phyloP scores from a whole-genome alignment of 2,797 vertebrate genomes.

The Glossophaga mutica region DNA sequence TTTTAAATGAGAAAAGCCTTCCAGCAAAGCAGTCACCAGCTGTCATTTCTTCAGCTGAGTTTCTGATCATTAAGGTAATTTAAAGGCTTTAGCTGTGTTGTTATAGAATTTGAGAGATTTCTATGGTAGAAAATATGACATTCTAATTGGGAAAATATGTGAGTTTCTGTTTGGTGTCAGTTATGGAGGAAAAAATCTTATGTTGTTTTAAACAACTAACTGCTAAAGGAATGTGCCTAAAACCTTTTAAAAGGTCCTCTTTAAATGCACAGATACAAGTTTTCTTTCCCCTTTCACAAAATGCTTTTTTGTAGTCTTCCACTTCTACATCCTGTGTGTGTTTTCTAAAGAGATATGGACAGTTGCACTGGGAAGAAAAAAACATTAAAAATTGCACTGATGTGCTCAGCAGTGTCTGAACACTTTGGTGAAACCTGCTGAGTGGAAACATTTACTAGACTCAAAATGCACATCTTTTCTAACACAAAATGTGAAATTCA shows the following conservation, averaged over 20 bases:
- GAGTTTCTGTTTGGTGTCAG: not conserved
- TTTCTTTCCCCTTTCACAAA: not conserved
- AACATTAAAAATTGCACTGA: constrained; percentile 17
- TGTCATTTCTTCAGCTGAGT: not conserved
- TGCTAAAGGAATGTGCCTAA: not conserved
- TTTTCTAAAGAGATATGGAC: not conserved
- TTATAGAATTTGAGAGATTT: not conserved
- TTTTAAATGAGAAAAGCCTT: not conserved
- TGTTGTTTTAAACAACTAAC: not conserved
- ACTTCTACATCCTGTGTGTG: not conserved
- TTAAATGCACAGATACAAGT: not conserved
- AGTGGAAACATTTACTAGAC: constrained; percentile 3
- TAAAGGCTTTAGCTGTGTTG: not conserved
- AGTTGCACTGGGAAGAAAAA: not conserved
- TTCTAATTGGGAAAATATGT: not conserved
- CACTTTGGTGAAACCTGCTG: not conserved
- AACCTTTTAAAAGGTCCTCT: not conserved
- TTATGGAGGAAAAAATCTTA: not conserved
- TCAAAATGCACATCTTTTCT: not conserved
- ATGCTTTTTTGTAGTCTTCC: not conserved
- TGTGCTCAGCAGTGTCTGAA: not conserved
- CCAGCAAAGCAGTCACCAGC: not conserved
- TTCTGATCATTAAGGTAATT: not conserved
- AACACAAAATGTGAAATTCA: constrained; percentile 31
- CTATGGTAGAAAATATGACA: not conserved